Conservation (phyloP, 2,888 invertebrate species). For the Trisateles emortualis region DNA sequence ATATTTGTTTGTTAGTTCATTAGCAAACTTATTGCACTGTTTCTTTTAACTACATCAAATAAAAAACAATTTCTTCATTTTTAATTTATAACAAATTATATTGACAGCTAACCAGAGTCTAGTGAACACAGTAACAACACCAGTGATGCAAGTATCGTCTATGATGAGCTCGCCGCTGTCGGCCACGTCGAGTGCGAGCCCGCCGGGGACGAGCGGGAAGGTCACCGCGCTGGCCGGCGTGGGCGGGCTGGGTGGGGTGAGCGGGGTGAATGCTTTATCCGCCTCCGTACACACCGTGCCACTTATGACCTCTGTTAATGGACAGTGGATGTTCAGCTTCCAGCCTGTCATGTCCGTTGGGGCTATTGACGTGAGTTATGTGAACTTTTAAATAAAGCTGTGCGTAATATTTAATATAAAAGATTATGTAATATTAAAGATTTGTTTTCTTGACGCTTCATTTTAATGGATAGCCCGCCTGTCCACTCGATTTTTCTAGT, state of each 20-base stretch:
- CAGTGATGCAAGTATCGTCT: slow-evolving; percentile 49
- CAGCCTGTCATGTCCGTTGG: slow-evolving; percentile 82
- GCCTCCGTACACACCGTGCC: slow-evolving; percentile 76
- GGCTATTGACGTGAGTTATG: slow-evolving; percentile 68
- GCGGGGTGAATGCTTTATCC: slow-evolving; percentile 54
- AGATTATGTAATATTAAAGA: too few species aligned
- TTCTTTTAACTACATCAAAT: too few species aligned
- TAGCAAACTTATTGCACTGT: too few species aligned
- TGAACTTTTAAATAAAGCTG: not conserved
- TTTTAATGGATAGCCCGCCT: too few species aligned
- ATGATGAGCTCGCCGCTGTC: slow-evolving; percentile 28
- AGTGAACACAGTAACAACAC: slow-evolving; percentile 63
- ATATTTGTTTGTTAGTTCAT: too few species aligned
- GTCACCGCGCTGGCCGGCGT: slow-evolving; percentile 24
- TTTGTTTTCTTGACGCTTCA: too few species aligned
- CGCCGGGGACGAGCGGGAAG: slow-evolving; percentile 21
- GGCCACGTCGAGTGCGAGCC: slow-evolving; percentile 18
- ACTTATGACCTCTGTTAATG: slow-evolving; percentile 77
- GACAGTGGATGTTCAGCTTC: slow-evolving; percentile 81
- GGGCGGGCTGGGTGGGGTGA: not conserved
- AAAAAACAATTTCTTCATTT: too few species aligned
- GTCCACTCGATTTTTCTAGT: too few species aligned
- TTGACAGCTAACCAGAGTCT: slow-evolving; percentile 59
- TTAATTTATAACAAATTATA: too few species aligned
- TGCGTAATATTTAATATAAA: too few species aligned